Evolutionary conservation across 2,888 invertebrate species (phyloP).

Genomic region (Dione vanillae): DNA sequence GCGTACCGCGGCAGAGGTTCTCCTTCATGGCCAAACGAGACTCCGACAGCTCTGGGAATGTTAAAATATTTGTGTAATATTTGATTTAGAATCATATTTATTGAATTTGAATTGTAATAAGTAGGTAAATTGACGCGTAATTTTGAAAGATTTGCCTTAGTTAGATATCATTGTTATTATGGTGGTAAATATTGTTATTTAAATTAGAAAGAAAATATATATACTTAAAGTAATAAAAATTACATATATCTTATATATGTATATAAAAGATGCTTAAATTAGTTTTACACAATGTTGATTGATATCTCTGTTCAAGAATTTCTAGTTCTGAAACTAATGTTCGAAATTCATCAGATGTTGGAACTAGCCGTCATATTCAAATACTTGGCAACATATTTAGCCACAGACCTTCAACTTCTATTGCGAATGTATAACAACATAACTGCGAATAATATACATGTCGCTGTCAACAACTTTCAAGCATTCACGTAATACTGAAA

Average conservation of each 20-base stretch:
- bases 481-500: slow-evolving; percentile 28
- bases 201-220: background rate
- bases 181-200: background rate
- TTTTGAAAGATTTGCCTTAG: background rate
- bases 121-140: background rate
- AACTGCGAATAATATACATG: slow-evolving; percentile 33
- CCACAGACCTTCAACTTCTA: slow-evolving; percentile 40
- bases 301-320: background rate
- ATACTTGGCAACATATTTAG: slow-evolving; percentile 45
- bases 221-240: background rate
- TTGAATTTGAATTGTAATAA: background rate
- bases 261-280: background rate
- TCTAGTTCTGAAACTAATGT: slow-evolving; percentile 23
- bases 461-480: slow-evolving; percentile 32
- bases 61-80: background rate
- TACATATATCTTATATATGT: background rate
- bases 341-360: slow-evolving; percentile 14
- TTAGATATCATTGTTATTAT: background rate
- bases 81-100: background rate
- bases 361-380: slow-evolving; percentile 33
- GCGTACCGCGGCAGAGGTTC: slow-evolving; percentile 85
- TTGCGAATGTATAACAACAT: slow-evolving; percentile 22
- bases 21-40: slow-evolving; percentile 84
- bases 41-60: slow-evolving; percentile 83
- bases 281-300: background rate